Percentiles rank a stretch among this genome's conserved stretches.
Evolutionary conservation across 2,888 invertebrate genomes (phyloP).

Genomic region (Allacma fusca): DNA sequence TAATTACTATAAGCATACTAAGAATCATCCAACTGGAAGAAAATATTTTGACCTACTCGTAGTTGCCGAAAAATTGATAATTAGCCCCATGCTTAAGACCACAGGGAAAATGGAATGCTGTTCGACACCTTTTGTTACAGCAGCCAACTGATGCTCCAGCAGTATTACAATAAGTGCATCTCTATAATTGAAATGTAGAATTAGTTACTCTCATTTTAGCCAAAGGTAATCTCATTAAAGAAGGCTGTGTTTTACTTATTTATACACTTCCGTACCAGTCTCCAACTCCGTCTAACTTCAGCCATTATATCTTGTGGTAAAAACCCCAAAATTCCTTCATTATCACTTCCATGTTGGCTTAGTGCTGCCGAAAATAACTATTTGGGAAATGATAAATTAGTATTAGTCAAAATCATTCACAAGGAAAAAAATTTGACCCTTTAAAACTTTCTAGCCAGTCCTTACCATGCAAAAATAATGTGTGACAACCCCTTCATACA

Average conservation of each 20-base stretch:
- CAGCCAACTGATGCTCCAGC: constrained; percentile 79
- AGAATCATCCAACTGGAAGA: neutral
- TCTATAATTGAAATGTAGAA: constrained; percentile 65
- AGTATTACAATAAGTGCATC: constrained; percentile 74
- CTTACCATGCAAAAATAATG: constrained; percentile 60
- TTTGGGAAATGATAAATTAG: constrained; percentile 61
- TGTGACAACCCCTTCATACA: constrained; percentile 39
- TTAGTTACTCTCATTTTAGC: too few relatives aligned
- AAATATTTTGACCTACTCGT: constrained; percentile 63
- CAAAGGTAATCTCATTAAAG: too few relatives aligned
- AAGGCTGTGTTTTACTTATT: too few relatives aligned
- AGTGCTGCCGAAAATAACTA: constrained; percentile 77
- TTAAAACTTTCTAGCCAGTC: neutral
- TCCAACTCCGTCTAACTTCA: constrained; percentile 73
- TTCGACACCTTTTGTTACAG: constrained; percentile 70
- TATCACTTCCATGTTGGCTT: constrained; percentile 73
- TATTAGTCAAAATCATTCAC: too few relatives aligned
- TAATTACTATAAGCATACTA: too few relatives aligned
- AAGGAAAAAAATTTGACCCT: too few relatives aligned
- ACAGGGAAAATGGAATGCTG: constrained; percentile 79
- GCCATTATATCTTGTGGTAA: constrained; percentile 73
- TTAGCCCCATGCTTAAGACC: constrained; percentile 73
- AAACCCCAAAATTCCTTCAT: constrained; percentile 79
- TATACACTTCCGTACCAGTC: constrained; percentile 69
- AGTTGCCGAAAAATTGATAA: constrained; percentile 73